phyloP scores from a whole-genome alignment of 2,113 vertebrate genomes.

The Clinocottus analis region DNA sequence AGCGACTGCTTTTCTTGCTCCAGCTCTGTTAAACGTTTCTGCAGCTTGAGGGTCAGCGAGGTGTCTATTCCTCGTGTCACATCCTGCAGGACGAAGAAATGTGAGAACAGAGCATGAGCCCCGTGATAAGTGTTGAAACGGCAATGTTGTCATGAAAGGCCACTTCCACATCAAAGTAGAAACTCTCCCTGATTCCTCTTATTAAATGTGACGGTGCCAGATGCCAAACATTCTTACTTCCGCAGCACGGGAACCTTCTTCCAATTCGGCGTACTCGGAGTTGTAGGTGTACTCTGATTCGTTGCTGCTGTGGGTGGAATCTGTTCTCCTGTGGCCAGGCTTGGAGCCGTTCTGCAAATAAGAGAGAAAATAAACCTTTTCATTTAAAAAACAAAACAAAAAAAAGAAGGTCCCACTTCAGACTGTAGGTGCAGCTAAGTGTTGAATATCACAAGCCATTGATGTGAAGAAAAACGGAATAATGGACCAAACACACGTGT shows the following conservation, averaged over 20 bases:
- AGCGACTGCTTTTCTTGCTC: constrained; percentile 96
- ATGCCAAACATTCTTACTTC: constrained; percentile 84
- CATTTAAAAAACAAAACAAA: no score
- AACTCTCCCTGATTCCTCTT: not conserved
- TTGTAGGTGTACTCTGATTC: constrained; percentile 97
- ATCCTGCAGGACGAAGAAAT: constrained; percentile 81
- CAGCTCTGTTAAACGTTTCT: constrained; percentile 95
- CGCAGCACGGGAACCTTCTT: constrained; percentile 86
- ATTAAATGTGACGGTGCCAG: not conserved
- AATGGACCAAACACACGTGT: not conserved
- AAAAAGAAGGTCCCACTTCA: no score
- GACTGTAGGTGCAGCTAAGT: not conserved
- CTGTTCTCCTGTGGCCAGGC: constrained; percentile 94
- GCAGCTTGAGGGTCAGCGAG: constrained; percentile 97
- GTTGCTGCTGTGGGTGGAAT: constrained; percentile 98
- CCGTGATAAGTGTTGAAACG: not conserved
- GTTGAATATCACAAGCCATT: not conserved
- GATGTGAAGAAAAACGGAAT: not conserved
- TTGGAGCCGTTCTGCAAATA: constrained; percentile 87
- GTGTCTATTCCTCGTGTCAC: constrained; percentile 94
- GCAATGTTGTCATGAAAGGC: not conserved
- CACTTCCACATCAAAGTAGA: not conserved
- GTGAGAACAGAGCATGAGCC: not conserved
- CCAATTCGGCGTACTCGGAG: constrained; percentile 92
- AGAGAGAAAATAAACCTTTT: constrained; percentile 4